phyloP scores from a whole-genome alignment of 2,113 vertebrate genomes.

The Sorex araneus region DNA sequence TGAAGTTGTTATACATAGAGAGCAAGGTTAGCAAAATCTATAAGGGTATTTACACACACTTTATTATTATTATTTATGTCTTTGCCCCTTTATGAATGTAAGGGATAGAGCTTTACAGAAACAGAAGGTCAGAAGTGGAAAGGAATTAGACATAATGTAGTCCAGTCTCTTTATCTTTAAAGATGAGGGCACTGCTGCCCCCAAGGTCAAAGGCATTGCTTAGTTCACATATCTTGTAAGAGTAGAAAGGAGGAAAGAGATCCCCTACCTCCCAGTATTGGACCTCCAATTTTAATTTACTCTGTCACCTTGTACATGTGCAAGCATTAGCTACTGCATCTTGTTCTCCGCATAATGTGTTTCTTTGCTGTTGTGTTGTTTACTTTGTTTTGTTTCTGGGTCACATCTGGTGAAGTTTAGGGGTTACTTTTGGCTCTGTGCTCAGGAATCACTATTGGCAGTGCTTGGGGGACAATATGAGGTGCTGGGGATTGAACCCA shows the following conservation, averaged over 20 bases:
- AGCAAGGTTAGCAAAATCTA: conserved; percentile 69
- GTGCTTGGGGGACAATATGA: no score
- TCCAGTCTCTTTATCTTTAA: conserved; percentile 73
- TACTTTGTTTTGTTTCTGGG: no score
- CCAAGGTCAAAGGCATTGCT: conserved; percentile 18
- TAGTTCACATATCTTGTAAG: not conserved
- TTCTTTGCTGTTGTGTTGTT: no score
- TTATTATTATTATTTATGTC: conserved; percentile 50
- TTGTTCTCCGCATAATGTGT: no score
- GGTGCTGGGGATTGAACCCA: no score
- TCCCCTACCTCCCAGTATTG: not conserved
- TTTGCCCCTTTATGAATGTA: conserved; percentile 29
- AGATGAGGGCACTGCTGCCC: conserved; percentile 41
- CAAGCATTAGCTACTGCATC: no score
- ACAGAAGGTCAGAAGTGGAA: conserved; percentile 62
- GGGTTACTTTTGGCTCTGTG: no score
- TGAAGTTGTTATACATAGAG: conserved; percentile 48
- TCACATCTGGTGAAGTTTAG: no score
- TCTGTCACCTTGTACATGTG: not conserved
- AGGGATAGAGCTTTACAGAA: conserved; percentile 50
- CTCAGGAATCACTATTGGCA: no score
- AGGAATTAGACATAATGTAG: conserved; percentile 60
- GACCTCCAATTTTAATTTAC: not conserved
- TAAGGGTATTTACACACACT: conserved; percentile 13
- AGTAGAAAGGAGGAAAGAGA: not conserved